Evolutionary conservation across 2,888 invertebrate species (phyloP), one percentile per base, ranked within the genome.

Genomic region (Lepas anatifera): DNA sequence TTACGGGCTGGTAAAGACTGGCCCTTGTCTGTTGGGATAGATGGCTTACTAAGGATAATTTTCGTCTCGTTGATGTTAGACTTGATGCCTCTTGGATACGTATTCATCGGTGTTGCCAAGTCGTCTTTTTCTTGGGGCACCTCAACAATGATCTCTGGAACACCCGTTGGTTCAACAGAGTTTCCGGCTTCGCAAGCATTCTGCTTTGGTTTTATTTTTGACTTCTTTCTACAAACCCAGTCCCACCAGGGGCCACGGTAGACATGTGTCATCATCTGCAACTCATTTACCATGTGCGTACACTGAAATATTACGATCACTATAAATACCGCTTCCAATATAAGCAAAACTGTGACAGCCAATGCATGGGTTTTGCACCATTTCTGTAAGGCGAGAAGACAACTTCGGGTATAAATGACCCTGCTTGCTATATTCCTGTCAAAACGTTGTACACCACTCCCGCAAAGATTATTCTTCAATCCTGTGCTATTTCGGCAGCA

Each of bases 401-500:
- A 58, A 13, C 58, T 32, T 16, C 27, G 29, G 16, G 58, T 58
- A 32, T 32, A 32, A 16, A 58, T 32, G 16, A 22, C 32, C 13
- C 32, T 13, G 27, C 58, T 58, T 16, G 58, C 58, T 11, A 58
- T 0, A 16, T 18, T 58, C 3, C 58, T n/a, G 58, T 58, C 58
- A 1, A 58, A 8, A 0, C 6, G 29, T 32, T 58, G 58, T 22
- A 58, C 18, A 22, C 22, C 22, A 2, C 18, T 4, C 22, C 58
- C 58, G 18, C 58, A 58, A 22, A 58, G 32, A 2, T 29, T 7
- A 32, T 58, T 58, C 1, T 32, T 18, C 6, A 32, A 6, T 18
- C 32, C 32, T 6, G 58, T 58, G 16, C 27, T 18, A 18, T 64
- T 68, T 2, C 69, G 43, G 43, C 74, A 74, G 68, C 74, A 74